Evolutionary conservation across 1,140 invertebrate species (phyloP).

Genomic region (Leguminivora glycinivorella): DNA sequence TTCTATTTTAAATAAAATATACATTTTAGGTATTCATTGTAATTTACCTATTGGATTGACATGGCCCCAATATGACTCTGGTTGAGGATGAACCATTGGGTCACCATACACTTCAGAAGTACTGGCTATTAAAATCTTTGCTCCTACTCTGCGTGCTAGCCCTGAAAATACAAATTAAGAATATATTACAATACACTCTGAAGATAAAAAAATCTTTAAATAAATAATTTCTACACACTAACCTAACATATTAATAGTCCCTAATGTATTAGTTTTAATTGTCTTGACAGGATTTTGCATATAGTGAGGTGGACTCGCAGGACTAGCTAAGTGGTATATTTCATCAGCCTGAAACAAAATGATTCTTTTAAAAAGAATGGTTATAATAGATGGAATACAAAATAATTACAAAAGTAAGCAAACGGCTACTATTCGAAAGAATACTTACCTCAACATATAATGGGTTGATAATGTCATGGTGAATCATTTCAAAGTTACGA

Average conservation of each 20-base stretch:
- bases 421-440: too few relatives aligned
- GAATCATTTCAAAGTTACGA: constrained; percentile 98
- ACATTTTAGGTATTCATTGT: constrained; percentile 17
- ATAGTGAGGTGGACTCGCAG: constrained; percentile 99
- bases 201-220: neutral
- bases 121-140: constrained; percentile 96
- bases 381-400: neutral
- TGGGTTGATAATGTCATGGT: constrained; percentile 99
- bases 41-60: constrained; percentile 97
- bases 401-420: too few relatives aligned
- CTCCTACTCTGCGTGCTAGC: constrained; percentile 95
- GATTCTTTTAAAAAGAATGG: constrained; percentile 20
- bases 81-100: constrained; percentile 97
- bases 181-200: neutral
- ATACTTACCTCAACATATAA: constrained; percentile 91
- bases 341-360: constrained; percentile 89
- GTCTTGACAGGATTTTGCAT: constrained; percentile 99
- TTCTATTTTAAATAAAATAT: too few relatives aligned
- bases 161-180: constrained; percentile 78
- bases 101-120: constrained; percentile 99
- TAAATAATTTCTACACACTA: constrained; percentile 46
- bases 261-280: constrained; percentile 99
- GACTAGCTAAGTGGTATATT: constrained; percentile 99
- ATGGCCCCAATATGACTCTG: constrained; percentile 98
- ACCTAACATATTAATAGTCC: constrained; percentile 99